Percentiles rank a stretch among this genome's conserved stretches.
Evolutionary conservation across 2,888 invertebrate species (phyloP).

Genomic region (Ephialtes manifestator): DNA sequence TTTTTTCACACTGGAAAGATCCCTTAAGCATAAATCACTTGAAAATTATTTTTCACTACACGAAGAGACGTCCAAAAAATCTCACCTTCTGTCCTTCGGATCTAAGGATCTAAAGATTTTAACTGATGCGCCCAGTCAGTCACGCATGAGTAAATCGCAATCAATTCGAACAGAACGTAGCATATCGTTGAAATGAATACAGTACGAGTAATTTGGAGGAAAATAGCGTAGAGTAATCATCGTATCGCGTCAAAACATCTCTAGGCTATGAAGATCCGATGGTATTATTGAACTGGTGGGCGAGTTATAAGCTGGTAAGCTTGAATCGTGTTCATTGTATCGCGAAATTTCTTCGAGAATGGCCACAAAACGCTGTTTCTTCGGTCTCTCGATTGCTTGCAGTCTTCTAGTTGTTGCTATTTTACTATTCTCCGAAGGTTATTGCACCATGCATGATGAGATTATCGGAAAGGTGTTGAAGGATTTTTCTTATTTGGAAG

Average conservation of each 20-base stretch:
- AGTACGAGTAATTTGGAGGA: neutral
- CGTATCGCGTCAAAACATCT: slow-evolving; percentile 8
- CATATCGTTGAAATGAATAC: neutral
- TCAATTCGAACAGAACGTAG: neutral
- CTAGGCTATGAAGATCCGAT: slow-evolving; percentile 14
- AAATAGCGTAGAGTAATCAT: slow-evolving; percentile 56
- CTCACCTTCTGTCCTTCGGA: neutral
- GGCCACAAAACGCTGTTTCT: neutral
- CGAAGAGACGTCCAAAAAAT: neutral
- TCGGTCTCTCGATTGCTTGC: neutral
- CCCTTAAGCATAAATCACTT: slow-evolving; percentile 53
- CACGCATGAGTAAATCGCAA: too few relatives aligned
- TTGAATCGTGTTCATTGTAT: slow-evolving; percentile 27
- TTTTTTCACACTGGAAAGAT: too few relatives aligned
- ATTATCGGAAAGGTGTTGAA: neutral
- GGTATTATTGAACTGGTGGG: slow-evolving; percentile 28
- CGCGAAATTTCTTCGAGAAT: slow-evolving; percentile 37
- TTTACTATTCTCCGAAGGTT: neutral
- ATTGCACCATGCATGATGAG: neutral
- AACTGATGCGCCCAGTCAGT: too few relatives aligned
- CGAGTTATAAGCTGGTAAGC: neutral
- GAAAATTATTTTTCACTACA: slow-evolving; percentile 29
- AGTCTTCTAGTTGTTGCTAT: neutral
- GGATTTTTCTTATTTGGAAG: neutral
- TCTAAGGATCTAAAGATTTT: too few relatives aligned